Evolutionary conservation across 2,797 vertebrate genomes (phyloP).

Genomic region (Lophotriccus pileatus): DNA sequence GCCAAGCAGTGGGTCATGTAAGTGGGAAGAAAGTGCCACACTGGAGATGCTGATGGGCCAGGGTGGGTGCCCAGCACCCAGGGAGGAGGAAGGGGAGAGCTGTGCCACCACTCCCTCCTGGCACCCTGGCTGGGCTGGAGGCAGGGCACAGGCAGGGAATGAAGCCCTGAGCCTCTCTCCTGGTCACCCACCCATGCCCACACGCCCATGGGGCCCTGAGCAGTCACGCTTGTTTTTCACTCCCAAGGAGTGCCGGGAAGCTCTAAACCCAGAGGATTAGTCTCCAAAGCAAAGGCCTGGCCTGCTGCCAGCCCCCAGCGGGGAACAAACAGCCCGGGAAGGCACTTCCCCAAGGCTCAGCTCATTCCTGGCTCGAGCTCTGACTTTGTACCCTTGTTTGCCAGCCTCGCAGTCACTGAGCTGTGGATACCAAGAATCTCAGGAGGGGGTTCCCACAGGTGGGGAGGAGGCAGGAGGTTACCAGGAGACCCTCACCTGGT

Average conservation of each 20-base stretch:
- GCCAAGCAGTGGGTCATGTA: fast-evolving
- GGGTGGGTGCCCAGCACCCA: neutral
- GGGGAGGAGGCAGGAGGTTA: neutral
- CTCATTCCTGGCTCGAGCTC: fast-evolving
- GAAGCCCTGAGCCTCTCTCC: neutral
- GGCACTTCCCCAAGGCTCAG: neutral
- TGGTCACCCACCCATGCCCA: neutral
- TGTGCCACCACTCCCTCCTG: neutral
- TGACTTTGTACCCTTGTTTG: neutral
- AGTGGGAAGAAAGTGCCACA: neutral
- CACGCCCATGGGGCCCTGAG: neutral
- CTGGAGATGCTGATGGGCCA: neutral
- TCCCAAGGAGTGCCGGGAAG: neutral
- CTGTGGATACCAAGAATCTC: neutral
- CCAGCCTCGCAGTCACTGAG: neutral
- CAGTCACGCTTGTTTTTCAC: neutral
- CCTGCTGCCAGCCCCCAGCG: neutral
- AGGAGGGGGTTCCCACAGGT: neutral
- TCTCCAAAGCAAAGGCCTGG: conserved; percentile 27
- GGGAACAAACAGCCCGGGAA: neutral
- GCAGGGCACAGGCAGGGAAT: neutral
- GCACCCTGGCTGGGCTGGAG: neutral
- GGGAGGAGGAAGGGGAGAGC: neutral
- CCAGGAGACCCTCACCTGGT: neutral
- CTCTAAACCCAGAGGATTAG: conserved; percentile 4